Evolutionary conservation across 2,113 vertebrate genomes (phyloP), one percentile per base, ranked within the genome.

Genomic region (Nycticebus coucang): DNA sequence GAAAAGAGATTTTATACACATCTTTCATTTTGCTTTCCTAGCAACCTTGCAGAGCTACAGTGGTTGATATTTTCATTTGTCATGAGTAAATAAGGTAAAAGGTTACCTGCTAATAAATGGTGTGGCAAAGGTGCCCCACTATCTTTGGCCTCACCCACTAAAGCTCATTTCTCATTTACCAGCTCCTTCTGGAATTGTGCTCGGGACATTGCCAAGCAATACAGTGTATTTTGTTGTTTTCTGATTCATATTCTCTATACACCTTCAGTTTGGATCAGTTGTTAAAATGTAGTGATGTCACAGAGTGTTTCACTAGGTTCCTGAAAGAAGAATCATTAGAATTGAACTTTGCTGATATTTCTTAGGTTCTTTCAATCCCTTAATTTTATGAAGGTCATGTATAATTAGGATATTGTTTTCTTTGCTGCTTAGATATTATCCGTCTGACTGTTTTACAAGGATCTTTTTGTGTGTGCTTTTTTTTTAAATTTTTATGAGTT

Each of bases 61-160:
- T 89, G 37, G 18, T 59, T 96, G 62, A 60, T 90, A 37, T 17
- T 92, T 15, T 68, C n/a, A n/a, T n/a, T 94, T 92, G 79, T 41
- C 9, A 11, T 35, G 74, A 69, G 21, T 79, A 57, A 92, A 50
- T 50, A 59, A 80, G 41, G 21, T 66, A 33, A 64, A 79, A 75
- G 24, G 17, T 77, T 13, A 57, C 21, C 5, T 69, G n/a, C 14
- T 4, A 28, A 10, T 69, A 21, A 71, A 33, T 53, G 45, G 8
- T n/a, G 14, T 12, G 33, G n/a, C 68, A 19, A 85, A 78, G 90
- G 13, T 55, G 4, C 3, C 22, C 17, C 15, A 5, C 33, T 1
- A 5, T 90, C 11, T 81, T 79, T 7, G n/a, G 21, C 18, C 3
- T 81, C n/a, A 69, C 55, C 12, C 4, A 59, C 12, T 45, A 35